Evolutionary conservation across 2,113 vertebrate species (phyloP).

Genomic region (Dromiciops gliroides): DNA sequence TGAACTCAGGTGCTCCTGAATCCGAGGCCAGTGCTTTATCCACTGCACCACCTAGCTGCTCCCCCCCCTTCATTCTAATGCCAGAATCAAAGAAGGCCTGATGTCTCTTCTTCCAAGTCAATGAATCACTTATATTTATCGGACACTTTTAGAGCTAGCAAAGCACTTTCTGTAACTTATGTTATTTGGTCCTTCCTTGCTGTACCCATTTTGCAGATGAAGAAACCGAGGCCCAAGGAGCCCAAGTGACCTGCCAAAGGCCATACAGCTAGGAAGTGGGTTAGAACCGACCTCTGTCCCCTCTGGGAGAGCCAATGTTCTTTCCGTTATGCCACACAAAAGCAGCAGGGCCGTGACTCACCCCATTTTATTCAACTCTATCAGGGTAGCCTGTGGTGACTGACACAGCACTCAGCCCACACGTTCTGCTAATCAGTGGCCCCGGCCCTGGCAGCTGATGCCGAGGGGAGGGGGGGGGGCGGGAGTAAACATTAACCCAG

Average conservation of each 20-base stretch:
- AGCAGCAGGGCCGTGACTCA: not conserved
- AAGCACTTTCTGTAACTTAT: not conserved
- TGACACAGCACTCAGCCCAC: not conserved
- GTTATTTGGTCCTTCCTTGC: not conserved
- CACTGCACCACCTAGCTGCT: too few relatives aligned
- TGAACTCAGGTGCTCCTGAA: too few relatives aligned
- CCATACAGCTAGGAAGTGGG: not conserved
- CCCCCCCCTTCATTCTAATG: too few relatives aligned
- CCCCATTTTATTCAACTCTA: not conserved
- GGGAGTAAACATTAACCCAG: constrained; percentile 33
- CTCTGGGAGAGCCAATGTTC: not conserved
- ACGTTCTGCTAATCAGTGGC: not conserved
- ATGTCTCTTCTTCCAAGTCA: not conserved
- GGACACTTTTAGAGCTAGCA: not conserved
- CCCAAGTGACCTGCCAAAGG: not conserved
- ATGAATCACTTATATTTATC: not conserved
- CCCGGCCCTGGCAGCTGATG: not conserved
- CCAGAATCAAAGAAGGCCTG: not conserved
- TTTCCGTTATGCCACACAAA: not conserved
- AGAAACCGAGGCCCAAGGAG: not conserved
- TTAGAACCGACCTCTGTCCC: not conserved
- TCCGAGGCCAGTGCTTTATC: too few relatives aligned
- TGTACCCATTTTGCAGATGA: not conserved
- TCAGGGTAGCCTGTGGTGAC: not conserved
- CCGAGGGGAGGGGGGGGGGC: not conserved